A percentile compares a stretch with the other conserved stretches of the same genome.
Conservation (phyloP, 2,113 vertebrate genomes). For the Callipepla squamata region DNA sequence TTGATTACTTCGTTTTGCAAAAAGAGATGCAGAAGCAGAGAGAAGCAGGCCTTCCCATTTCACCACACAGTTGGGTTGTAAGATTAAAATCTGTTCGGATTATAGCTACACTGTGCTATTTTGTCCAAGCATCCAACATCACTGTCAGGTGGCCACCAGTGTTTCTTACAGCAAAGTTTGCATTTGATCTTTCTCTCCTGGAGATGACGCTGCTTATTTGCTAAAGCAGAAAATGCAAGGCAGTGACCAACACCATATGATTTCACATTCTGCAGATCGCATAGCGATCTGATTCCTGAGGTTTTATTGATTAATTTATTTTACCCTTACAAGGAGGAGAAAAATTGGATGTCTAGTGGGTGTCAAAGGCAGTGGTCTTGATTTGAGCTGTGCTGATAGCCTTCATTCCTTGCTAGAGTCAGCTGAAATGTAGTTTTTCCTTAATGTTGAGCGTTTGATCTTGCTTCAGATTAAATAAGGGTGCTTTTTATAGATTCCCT, state of each 20-base stretch:
- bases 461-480: not conserved
- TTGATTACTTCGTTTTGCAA: not conserved
- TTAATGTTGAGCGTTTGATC: not conserved
- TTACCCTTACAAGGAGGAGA: not conserved
- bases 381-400: not conserved
- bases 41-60: not conserved
- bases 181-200: constrained; percentile 22
- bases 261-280: not conserved
- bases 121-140: not conserved
- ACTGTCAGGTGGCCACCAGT: not conserved
- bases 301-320: not conserved
- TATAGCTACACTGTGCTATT: not conserved
- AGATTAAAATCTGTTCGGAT: not conserved
- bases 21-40: not conserved
- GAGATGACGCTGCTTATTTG: accelerated
- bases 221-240: not conserved
- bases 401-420: not conserved
- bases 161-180: not conserved
- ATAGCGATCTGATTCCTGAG: not conserved
- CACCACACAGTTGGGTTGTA: not conserved
- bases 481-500: not conserved
- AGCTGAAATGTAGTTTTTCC: not conserved
- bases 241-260: accelerated
- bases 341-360: not conserved
- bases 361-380: not conserved